phyloP scores from a whole-genome alignment of 2,888 invertebrate species.

The Lymantria monacha region DNA sequence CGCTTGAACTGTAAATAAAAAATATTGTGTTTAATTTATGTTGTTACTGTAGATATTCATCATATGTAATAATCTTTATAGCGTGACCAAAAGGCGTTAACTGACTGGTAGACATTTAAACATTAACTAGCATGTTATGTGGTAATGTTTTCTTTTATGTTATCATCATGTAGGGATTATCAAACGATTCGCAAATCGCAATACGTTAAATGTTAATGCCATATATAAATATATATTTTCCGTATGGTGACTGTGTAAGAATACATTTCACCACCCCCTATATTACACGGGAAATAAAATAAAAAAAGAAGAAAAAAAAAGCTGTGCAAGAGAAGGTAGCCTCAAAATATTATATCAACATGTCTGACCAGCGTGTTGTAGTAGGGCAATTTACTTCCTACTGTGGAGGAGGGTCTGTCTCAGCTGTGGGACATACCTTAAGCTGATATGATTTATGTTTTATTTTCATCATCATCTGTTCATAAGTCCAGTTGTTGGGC shows the following conservation, averaged over 20 bases:
- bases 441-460: too few species aligned
- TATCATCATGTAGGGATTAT: background rate
- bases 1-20: too few species aligned
- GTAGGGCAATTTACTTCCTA: too few species aligned
- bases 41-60: background rate
- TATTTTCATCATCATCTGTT: too few species aligned
- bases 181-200: background rate
- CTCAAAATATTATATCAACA: too few species aligned
- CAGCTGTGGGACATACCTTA: too few species aligned
- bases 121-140: background rate
- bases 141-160: background rate
- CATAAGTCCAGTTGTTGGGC: too few species aligned
- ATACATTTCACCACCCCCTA: background rate
- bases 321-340: too few species aligned
- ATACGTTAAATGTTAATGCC: background rate
- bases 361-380: too few species aligned
- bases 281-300: background rate
- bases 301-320: too few species aligned
- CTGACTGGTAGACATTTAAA: background rate
- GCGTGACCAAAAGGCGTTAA: slow-evolving; percentile 1
- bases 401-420: too few species aligned
- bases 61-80: background rate
- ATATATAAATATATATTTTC: too few species aligned
- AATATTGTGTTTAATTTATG: background rate
- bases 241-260: background rate